phyloP scores from a whole-genome alignment of 2,797 vertebrate genomes.

The Synaphobranchus kaupii region DNA sequence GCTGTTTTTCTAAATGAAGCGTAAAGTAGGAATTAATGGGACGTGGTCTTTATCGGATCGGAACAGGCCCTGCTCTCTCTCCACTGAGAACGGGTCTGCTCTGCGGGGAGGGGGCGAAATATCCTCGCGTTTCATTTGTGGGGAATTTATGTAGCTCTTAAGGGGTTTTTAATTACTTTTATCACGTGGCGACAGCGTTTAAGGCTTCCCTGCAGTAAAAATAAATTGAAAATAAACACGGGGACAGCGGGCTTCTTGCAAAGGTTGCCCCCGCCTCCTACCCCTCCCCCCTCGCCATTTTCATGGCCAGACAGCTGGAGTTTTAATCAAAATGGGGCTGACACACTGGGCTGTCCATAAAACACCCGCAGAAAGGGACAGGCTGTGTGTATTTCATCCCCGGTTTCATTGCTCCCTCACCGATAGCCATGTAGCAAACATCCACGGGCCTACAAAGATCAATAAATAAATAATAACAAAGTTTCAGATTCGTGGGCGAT shows the following conservation, averaged over 20 bases:
- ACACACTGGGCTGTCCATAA: neutral
- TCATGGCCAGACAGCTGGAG: slow-evolving; percentile 29
- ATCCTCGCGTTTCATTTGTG: slow-evolving; percentile 22
- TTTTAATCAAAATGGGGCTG: slow-evolving; percentile 32
- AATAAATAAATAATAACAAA: neutral
- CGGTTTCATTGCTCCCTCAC: neutral
- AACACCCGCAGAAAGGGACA: neutral
- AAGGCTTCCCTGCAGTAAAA: slow-evolving; percentile 38
- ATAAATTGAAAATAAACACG: slow-evolving; percentile 47
- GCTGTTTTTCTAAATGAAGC: slow-evolving; percentile 13
- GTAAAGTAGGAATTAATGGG: slow-evolving; percentile 31
- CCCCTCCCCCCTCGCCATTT: neutral
- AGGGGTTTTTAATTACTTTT: slow-evolving; percentile 53
- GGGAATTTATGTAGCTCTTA: slow-evolving; percentile 42
- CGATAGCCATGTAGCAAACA: neutral
- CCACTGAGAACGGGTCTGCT: neutral
- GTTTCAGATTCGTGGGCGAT: neutral
- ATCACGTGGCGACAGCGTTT: slow-evolving; percentile 34
- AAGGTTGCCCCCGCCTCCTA: slow-evolving; percentile 34
- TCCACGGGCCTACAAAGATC: neutral
- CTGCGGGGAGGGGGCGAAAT: neutral
- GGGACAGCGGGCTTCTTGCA: slow-evolving; percentile 28
- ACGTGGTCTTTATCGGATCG: slow-evolving; percentile 33
- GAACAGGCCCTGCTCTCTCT: slow-evolving; percentile 21
- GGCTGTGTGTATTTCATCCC: neutral